Percentiles rank a stretch among this genome's conserved stretches.
phyloP scores from a whole-genome alignment of 2,113 vertebrate genomes.

The Prunella fulvescens region DNA sequence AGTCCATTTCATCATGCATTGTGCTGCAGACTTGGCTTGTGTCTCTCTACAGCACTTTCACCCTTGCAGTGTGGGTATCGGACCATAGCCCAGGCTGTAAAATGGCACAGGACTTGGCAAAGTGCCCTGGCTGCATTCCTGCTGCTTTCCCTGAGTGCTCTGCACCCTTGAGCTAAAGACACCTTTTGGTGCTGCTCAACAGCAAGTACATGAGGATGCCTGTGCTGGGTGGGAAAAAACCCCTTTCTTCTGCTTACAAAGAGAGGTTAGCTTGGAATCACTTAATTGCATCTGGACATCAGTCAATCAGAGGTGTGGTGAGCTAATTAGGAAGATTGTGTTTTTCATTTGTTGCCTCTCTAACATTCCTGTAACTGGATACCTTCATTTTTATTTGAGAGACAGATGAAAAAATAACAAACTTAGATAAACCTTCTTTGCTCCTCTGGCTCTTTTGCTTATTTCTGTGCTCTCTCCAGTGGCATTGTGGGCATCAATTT shows the following conservation, averaged over 20 bases:
- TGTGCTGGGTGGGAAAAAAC: background rate
- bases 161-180: background rate
- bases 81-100: background rate
- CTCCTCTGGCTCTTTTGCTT: background rate
- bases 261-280: background rate
- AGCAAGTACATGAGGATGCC: background rate
- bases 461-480: background rate
- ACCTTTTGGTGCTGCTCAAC: background rate
- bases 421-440: background rate
- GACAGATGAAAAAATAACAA: background rate
- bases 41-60: background rate
- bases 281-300: background rate
- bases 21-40: background rate
- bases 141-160: background rate
- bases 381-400: background rate
- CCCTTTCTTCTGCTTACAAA: background rate
- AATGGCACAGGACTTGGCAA: background rate
- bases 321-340: background rate
- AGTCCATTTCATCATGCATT: background rate
- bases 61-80: accelerated
- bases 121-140: background rate
- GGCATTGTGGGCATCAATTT: background rate
- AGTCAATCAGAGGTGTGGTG: background rate
- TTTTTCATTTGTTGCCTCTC: background rate
- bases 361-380: background rate